phyloP scores from a whole-genome alignment of 2,113 vertebrate genomes.

The Xenopus tropicalis region UCB_Xtro_10.0 CM004448.2:62520501-62521000 shows the following conservation, averaged over 20 bases:
- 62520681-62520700: conserved; percentile 85
- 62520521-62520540: too few relatives aligned
- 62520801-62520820: conserved; percentile 94
- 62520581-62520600: conserved; percentile 97
- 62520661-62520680: conserved; percentile 92
- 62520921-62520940: not conserved
- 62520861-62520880: conserved; percentile 90
- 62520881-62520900: conserved; percentile 94
- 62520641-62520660: conserved; percentile 99
- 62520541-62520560: too few relatives aligned
- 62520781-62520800: conserved; percentile 76
- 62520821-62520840: conserved; percentile 86
- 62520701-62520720: conserved; percentile 92
- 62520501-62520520: too few relatives aligned
- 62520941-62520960: too few relatives aligned
- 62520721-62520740: conserved; percentile 90
- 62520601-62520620: conserved; percentile 98
- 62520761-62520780: conserved; percentile 84
- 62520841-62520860: conserved; percentile 80
- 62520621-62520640: conserved; percentile 97
- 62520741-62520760: conserved; percentile 98
- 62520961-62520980: too few relatives aligned
- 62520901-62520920: conserved; percentile 80
- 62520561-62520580: conserved; percentile 21
- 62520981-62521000: too few relatives aligned